Base-by-base conservation (phyloP, 35 echinoderm and acorn worm genomes). In the Lytechinus variegatus region DNA sequence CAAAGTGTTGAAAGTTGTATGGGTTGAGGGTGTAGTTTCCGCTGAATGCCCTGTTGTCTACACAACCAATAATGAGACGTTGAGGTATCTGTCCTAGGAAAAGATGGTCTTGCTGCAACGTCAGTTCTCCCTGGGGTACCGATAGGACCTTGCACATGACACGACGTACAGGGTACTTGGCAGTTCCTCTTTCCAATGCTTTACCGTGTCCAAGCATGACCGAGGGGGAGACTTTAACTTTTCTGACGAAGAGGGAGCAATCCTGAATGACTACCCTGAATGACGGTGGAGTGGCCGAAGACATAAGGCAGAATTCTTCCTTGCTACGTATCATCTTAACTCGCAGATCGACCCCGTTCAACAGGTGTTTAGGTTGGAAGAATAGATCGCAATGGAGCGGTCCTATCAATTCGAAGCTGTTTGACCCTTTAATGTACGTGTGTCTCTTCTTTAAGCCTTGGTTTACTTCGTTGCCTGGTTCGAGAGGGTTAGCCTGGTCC, bases 61-160 rank as follows among this genome's bases (percentile, higher is more conserved):
- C 97, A 72, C 92, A 96, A 2, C 86, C 96, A 1, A 98, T 95
- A 16, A 98, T 91, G 9, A 92, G n/a, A 5, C 95, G 72, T 44
- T 96, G 95, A 0, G 97, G 96, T 52, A 97, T 87, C 89, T 98
- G 96, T 29, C 96, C 97, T 0, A 97, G 93, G 61, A 97, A 97
- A 55, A 98, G 52, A 58, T 96, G 95, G 56, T 98, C 96, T 52
- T 96, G 94, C 27, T 79, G 94, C 28, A 97, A 91, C 8, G 97
- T 89, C 56, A 97, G 54, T 21, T 98, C 94, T 21, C 97, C 97
- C 6, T 10, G 44, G 12, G 97, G 95, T 21, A 98, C 94, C 55
- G 97, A 98, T 12, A 97, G 86, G 53, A 96, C 95, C 55, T 98
- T 98, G 29, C 91, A 89, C 54, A 97, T 29, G 27, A 97, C 95